Percentiles rank a stretch among this genome's conserved stretches.
phyloP scores from a whole-genome alignment of 2,113 vertebrate species.

The Rhabdornis inornatus region DNA sequence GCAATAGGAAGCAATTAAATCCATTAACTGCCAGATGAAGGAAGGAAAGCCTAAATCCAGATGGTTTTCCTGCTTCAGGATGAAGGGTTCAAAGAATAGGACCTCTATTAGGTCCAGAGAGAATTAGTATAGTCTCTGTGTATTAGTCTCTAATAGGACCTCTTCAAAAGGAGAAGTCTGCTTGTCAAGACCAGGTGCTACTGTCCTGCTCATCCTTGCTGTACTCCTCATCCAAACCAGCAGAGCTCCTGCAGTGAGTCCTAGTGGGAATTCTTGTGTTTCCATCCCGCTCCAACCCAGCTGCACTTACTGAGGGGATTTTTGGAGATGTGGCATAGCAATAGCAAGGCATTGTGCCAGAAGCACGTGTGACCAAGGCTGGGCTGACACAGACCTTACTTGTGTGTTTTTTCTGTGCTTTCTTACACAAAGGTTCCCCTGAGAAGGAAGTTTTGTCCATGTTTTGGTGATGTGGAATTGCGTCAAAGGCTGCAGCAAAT shows the following conservation, averaged over 20 bases:
- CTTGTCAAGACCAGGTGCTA: neutral
- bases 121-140: no score
- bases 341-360: neutral
- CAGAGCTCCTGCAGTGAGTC: neutral
- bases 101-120: neutral
- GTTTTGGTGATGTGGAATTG: neutral
- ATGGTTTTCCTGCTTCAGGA: neutral
- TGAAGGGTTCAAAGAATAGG: neutral
- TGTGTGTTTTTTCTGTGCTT: neutral
- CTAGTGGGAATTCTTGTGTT: neutral
- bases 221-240: neutral
- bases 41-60: neutral
- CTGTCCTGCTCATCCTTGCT: neutral
- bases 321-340: neutral
- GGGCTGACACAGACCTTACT: neutral
- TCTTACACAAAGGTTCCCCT: neutral
- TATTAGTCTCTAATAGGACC: neutral
- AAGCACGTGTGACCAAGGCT: neutral
- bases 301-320: neutral
- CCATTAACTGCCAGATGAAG: neutral
- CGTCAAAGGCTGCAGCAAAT: neutral
- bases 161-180: neutral
- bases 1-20: slow-evolving; percentile 2
- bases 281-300: neutral
- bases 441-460: neutral